A percentile compares a stretch with the other conserved stretches of the same genome.
phyloP scores from a whole-genome alignment of 2,888 invertebrate genomes.

The Deroplatys truncata region DNA sequence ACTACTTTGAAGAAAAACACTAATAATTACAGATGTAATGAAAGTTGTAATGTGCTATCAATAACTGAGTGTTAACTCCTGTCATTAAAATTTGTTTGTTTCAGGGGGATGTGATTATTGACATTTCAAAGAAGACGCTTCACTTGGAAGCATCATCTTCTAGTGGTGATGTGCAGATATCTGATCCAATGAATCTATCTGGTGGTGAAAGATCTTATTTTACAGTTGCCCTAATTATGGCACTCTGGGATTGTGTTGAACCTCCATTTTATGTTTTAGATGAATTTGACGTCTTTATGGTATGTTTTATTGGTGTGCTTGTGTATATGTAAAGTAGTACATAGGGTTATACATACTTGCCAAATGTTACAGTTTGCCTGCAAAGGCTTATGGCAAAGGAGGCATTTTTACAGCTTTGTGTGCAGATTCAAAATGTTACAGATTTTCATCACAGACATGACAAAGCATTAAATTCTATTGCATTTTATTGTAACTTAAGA shows the following conservation, averaged over 20 bases:
- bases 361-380: no score
- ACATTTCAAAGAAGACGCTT: slow-evolving; percentile 5
- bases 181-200: slow-evolving; percentile 58
- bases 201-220: slow-evolving; percentile 95
- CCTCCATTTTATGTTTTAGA: slow-evolving; percentile 92
- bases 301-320: slow-evolving; percentile 38
- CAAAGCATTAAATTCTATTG: no score
- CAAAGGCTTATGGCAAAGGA: no score
- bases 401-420: no score
- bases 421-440: no score
- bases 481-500: no score
- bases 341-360: neutral
- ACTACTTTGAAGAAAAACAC: no score
- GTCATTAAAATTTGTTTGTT: neutral
- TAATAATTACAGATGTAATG: no score
- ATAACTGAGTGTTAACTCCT: no score
- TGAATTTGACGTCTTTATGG: slow-evolving; percentile 97
- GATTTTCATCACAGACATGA: no score
- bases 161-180: neutral
- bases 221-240: slow-evolving; percentile 89
- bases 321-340: neutral
- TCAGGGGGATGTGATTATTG: slow-evolving; percentile 9
- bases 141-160: neutral
- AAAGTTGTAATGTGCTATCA: no score
- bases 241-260: slow-evolving; percentile 89